Percentiles rank a stretch among this genome's conserved stretches.
Evolutionary conservation across 1,140 invertebrate genomes (phyloP).

Genomic region (Heliothis virescens): DNA sequence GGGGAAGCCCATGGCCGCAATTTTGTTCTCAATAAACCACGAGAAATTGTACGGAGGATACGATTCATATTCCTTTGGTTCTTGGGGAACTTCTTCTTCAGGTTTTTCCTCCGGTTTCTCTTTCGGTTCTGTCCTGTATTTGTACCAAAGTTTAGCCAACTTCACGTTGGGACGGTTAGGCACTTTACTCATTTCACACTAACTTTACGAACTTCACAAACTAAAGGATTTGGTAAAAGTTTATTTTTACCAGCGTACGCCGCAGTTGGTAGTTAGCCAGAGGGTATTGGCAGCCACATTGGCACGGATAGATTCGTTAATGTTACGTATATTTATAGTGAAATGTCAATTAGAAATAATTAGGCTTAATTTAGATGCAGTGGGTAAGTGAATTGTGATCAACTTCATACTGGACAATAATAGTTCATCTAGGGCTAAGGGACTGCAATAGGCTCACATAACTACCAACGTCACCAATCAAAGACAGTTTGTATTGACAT

Average conservation of each 20-base stretch:
- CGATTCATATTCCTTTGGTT: constrained; percentile 64
- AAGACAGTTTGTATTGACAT: too few relatives aligned
- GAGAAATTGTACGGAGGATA: constrained; percentile 82
- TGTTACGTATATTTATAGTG: constrained; percentile 44
- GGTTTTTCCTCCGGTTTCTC: constrained; percentile 43
- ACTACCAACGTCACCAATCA: too few relatives aligned
- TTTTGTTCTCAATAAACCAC: constrained; percentile 80
- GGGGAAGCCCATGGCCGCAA: constrained; percentile 87
- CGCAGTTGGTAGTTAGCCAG: constrained; percentile 36
- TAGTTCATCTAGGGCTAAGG: neutral
- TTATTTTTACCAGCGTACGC: constrained; percentile 34
- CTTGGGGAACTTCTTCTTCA: constrained; percentile 39
- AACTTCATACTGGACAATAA: neutral
- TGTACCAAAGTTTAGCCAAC: constrained; percentile 79
- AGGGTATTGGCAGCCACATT: constrained; percentile 35
- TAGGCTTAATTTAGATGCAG: neutral
- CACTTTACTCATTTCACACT: constrained; percentile 65
- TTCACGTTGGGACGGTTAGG: constrained; percentile 75
- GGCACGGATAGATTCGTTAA: constrained; percentile 32
- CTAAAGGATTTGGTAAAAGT: constrained; percentile 19
- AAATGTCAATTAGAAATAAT: constrained; percentile 49
- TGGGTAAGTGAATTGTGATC: neutral
- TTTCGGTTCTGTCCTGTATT: constrained; percentile 68
- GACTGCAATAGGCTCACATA: neutral
- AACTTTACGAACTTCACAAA: constrained; percentile 29